Base-by-base conservation (phyloP, 2,113 vertebrate genomes). In the Riparia riparia region DNA sequence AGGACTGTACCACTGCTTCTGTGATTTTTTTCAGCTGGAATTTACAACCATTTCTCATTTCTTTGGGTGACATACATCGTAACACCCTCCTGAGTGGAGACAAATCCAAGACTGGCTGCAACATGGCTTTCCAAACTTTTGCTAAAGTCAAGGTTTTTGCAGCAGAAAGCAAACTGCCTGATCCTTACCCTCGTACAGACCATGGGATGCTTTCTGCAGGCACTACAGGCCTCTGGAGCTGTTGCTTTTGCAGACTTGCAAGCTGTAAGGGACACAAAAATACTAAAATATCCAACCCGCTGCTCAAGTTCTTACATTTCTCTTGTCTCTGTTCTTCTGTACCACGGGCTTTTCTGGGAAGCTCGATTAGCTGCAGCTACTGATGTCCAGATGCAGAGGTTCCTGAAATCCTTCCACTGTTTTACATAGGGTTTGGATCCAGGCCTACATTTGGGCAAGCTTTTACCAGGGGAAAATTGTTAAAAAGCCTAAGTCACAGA, bases 351-450 rank as follows among this genome's bases (percentile, higher is more conserved):
- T 95, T 81, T 92, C 63, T 91, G 57, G 37, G 69, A 84, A 90
- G 90, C 66, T 89, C 2, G 1, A 65, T 71, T 74, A 94, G 79
- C 81, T 92, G 69, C 82, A 93, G 51, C 42, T 88, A 64, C 39
- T 78, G 89, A 84, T 71, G 79, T 60, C 76, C 87, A 92, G 64
- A 74, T 90, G 37, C 51, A 86, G 88, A 89, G 28, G 64, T 34
- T 88, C 83, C 88, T 90, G 82, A 97, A 89, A 93, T 86, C 60
- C 61, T 88, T 89, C 92, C 72, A 53, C 57, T 82, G n/a, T 42
- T 82, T 74, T 61, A 83, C 73, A 90, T 1, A 71, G 69, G 28
- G 45, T 89, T 92, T 64, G 41, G 56, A 84, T 84, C 76, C 82
- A 93, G 16, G 60, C 25, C 49, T 76, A 86, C 3, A 11, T 95